These are phyloP conservation scores for Drosophila meridionalis DNA, from an alignment of 2,888 invertebrate genomes.

Conservation along the genomic window DNA sequence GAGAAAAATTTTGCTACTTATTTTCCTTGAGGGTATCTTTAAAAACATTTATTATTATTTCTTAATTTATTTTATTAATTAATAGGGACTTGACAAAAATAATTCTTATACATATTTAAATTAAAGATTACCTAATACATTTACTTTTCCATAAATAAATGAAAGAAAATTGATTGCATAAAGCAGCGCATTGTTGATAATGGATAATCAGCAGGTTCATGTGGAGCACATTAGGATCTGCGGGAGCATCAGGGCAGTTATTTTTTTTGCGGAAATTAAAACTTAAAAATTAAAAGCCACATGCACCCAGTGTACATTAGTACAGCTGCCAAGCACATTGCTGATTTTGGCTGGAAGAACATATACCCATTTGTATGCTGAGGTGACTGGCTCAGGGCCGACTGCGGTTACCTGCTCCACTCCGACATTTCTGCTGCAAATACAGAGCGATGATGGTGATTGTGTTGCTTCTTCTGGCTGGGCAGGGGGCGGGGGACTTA, in stretches of 20 bases:
- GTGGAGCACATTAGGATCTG: not conserved
- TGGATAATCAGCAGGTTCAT: not conserved
- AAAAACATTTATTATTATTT: too few relatives aligned
- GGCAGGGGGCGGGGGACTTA: constrained; percentile 29
- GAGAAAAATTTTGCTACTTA: not conserved
- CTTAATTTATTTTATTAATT: too few relatives aligned
- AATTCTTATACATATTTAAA: not conserved
- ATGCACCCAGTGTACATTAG: constrained; percentile 29
- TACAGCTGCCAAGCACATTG: constrained; percentile 37
- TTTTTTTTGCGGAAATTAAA: constrained; percentile 29
- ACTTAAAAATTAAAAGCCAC: constrained; percentile 44
- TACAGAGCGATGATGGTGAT: constrained; percentile 2
- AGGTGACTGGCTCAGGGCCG: constrained; percentile 9
- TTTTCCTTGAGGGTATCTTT: too few relatives aligned
- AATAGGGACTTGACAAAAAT: too few relatives aligned
- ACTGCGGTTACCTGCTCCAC: not conserved
- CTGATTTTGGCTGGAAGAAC: constrained; percentile 23
- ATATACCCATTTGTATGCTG: constrained; percentile 9
- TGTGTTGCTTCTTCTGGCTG: constrained; percentile 15
- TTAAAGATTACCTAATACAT: rapidly evolving
- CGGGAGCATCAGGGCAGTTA: constrained; percentile 3
- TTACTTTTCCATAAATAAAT: not conserved
- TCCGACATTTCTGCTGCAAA: not conserved
- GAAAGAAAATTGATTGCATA: not conserved
- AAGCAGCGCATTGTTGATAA: not conserved